phyloP scores from a whole-genome alignment of 2,113 vertebrate species.

The Tenebrosternarchus preto region DNA sequence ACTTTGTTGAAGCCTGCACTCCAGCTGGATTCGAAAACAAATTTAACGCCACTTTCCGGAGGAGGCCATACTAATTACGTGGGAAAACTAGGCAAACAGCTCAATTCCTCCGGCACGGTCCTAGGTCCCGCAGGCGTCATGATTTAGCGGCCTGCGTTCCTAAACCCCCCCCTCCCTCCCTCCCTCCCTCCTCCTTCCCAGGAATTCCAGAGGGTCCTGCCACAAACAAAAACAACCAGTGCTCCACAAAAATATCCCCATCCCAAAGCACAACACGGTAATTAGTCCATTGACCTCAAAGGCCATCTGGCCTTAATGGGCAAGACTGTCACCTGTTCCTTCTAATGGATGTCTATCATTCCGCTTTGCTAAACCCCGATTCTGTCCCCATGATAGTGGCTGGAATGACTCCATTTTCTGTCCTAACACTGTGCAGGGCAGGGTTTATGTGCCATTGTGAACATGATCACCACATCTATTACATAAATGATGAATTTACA shows the following conservation, averaged over 20 bases:
- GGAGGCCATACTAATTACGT: conserved; percentile 29
- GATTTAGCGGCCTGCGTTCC: conserved; percentile 45
- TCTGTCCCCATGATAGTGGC: conserved; percentile 26
- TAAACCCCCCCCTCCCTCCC: no score
- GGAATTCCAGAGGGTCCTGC: conserved; percentile 47
- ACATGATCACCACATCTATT: background rate
- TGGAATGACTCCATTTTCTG: background rate
- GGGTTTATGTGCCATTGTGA: background rate
- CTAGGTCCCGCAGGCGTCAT: conserved; percentile 43
- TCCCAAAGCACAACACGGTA: conserved; percentile 64
- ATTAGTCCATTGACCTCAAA: conserved; percentile 69
- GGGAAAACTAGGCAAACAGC: conserved; percentile 36
- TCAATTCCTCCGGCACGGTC: conserved; percentile 1
- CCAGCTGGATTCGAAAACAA: conserved; percentile 34
- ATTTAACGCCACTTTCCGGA: conserved; percentile 36
- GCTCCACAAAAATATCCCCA: conserved; percentile 61
- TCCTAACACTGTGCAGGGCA: conserved; percentile 17
- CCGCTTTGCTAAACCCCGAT: conserved; percentile 25
- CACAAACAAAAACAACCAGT: conserved; percentile 48
- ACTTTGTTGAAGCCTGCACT: conserved; percentile 14
- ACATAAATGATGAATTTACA: background rate
- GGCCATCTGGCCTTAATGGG: conserved; percentile 67
- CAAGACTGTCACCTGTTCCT: conserved; percentile 69
- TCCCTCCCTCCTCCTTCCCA: conserved; percentile 46
- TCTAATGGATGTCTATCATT: conserved; percentile 63